Evolutionary conservation across 2,888 invertebrate genomes (phyloP).

Genomic region (Heliconius charithonia): DNA sequence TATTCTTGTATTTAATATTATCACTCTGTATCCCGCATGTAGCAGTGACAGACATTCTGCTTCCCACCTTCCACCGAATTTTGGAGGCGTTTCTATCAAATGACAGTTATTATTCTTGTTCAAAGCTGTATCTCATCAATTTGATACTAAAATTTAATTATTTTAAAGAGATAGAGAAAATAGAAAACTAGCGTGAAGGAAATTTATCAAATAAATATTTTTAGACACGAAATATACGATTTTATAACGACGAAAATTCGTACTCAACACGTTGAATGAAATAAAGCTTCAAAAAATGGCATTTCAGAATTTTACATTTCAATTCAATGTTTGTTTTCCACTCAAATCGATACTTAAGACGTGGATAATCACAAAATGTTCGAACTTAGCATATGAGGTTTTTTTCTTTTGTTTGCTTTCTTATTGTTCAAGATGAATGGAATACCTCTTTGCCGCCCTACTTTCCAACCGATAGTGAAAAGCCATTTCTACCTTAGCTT

Average conservation of each 20-base stretch:
- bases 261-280: neutral
- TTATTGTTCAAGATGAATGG: slow-evolving; percentile 47
- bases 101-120: too few relatives aligned
- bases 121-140: too few relatives aligned
- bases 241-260: neutral
- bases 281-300: neutral
- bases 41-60: neutral
- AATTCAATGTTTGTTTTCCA: slow-evolving; percentile 9
- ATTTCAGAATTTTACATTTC: neutral
- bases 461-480: slow-evolving; percentile 42
- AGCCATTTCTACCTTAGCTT: slow-evolving; percentile 35
- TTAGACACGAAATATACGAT: neutral
- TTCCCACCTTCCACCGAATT: neutral
- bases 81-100: neutral
- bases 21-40: too few relatives aligned
- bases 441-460: slow-evolving; percentile 43
- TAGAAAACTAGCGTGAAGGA: too few relatives aligned
- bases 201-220: too few relatives aligned
- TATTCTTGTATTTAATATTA: too few relatives aligned
- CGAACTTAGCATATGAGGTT: slow-evolving; percentile 35
- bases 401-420: slow-evolving; percentile 43
- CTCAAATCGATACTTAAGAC: slow-evolving; percentile 22
- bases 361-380: slow-evolving; percentile 32
- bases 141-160: too few relatives aligned
- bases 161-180: too few relatives aligned